Evolutionary conservation across 2,797 vertebrate species (phyloP).

Genomic region (Micropoecilia bifurca): DNA sequence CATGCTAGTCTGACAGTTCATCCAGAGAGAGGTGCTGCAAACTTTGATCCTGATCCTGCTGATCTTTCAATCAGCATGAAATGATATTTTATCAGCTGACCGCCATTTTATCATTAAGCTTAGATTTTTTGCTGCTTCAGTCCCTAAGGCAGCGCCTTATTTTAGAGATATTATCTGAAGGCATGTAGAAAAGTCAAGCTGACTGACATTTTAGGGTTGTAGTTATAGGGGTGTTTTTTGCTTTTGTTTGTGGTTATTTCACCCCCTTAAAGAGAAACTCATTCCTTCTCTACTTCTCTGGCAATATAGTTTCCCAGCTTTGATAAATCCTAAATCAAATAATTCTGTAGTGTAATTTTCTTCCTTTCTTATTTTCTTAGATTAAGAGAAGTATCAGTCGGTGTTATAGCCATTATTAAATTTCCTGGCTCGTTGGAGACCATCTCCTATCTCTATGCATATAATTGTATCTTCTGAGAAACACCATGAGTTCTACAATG

Average conservation of each 20-base stretch:
- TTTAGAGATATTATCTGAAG: constrained; percentile 8
- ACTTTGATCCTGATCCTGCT: constrained; percentile 67
- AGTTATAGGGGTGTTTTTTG: not conserved
- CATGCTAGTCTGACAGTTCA: constrained; percentile 32
- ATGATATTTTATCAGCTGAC: constrained; percentile 41
- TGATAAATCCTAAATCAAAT: constrained; percentile 22
- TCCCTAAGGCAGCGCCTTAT: not conserved
- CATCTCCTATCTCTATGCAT: constrained; percentile 26
- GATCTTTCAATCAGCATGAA: constrained; percentile 62
- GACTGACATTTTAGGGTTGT: not conserved
- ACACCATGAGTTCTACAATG: constrained; percentile 29
- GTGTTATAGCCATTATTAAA: constrained; percentile 55
- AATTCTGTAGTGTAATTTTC: constrained; percentile 42
- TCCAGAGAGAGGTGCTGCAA: constrained; percentile 33
- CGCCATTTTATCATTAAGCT: constrained; percentile 26
- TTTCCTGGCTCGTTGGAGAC: constrained; percentile 38
- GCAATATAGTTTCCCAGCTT: not conserved
- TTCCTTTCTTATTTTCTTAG: constrained; percentile 39
- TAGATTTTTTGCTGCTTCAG: constrained; percentile 15
- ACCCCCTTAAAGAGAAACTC: not conserved
- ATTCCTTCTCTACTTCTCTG: not conserved
- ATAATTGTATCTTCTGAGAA: constrained; percentile 58
- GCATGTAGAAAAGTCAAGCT: constrained; percentile 4
- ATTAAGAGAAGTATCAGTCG: constrained; percentile 47
- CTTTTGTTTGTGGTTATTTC: not conserved